Evolutionary conservation across 2,888 invertebrate genomes (phyloP).

Genomic region (Calliphora vomitoria): DNA sequence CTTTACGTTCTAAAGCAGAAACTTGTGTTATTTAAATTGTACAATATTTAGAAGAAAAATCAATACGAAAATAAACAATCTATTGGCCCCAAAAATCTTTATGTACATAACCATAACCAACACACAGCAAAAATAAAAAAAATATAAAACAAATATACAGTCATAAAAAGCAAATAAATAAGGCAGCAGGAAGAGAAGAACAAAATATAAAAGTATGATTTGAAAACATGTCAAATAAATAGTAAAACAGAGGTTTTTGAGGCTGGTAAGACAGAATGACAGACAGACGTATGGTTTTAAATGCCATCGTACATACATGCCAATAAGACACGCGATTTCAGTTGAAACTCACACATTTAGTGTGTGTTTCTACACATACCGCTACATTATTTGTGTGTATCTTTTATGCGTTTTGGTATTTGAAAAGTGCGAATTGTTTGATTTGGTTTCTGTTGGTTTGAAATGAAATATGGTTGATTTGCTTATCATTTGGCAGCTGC

Average conservation of each 20-base stretch:
- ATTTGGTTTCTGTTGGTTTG: neutral
- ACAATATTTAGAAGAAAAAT: constrained; percentile 23
- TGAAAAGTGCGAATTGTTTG: constrained; percentile 8
- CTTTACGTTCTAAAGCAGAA: neutral
- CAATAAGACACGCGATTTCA: constrained; percentile 20
- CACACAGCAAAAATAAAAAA: neutral
- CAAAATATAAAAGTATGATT: neutral
- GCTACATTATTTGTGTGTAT: neutral
- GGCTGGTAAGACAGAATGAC: neutral
- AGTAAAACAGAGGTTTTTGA: neutral
- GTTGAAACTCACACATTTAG: neutral
- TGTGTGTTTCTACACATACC: neutral
- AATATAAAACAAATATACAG: constrained; percentile 13
- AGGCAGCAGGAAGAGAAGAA: neutral
- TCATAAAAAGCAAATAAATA: neutral
- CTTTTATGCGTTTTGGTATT: neutral
- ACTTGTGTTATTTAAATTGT: neutral
- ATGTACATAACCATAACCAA: constrained; percentile 10
- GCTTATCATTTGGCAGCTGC: neutral
- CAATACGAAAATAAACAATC: constrained; percentile 47
- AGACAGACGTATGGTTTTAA: constrained; percentile 5
- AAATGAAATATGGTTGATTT: neutral
- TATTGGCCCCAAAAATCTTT: constrained; percentile 51
- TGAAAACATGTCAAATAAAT: constrained; percentile 11
- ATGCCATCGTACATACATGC: neutral